Evolutionary conservation across 2,113 vertebrate genomes (phyloP).

Genomic region (Chamaetylas fuelleborni): DNA sequence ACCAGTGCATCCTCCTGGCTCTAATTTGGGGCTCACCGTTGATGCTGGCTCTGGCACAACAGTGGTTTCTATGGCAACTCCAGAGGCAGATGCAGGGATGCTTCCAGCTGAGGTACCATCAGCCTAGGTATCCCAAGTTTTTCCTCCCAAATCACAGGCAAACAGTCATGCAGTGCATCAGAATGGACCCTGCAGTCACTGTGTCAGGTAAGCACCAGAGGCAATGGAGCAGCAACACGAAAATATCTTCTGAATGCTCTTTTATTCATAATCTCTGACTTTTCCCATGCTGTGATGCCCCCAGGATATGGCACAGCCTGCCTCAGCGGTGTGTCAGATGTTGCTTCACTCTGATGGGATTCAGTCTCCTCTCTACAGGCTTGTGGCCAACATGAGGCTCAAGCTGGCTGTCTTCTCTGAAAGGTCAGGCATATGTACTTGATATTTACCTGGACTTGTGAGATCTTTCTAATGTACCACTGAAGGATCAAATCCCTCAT

Average conservation of each 20-base stretch:
- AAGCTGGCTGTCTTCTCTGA: neutral
- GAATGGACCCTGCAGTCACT: accelerated
- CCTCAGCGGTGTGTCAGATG: accelerated
- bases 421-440: neutral
- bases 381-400: neutral
- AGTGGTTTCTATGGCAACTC: conserved; percentile 79
- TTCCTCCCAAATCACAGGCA: conserved; percentile 54
- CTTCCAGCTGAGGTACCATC: conserved; percentile 58
- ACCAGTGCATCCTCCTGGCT: accelerated
- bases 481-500: neutral
- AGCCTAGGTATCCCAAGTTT: conserved; percentile 61
- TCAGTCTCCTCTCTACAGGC: neutral
- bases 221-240: accelerated
- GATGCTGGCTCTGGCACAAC: conserved; percentile 64
- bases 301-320: accelerated
- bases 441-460: neutral
- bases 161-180: accelerated
- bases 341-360: accelerated
- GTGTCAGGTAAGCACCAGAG: accelerated
- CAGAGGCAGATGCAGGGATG: conserved; percentile 68
- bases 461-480: neutral
- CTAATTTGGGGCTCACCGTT: conserved; percentile 28
- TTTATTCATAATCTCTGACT: neutral
- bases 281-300: accelerated
- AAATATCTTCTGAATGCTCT: neutral